Evolutionary conservation across 1,140 invertebrate species (phyloP), one percentile per base, ranked within the genome.

Genomic region (Scylla paramamosain): DNA sequence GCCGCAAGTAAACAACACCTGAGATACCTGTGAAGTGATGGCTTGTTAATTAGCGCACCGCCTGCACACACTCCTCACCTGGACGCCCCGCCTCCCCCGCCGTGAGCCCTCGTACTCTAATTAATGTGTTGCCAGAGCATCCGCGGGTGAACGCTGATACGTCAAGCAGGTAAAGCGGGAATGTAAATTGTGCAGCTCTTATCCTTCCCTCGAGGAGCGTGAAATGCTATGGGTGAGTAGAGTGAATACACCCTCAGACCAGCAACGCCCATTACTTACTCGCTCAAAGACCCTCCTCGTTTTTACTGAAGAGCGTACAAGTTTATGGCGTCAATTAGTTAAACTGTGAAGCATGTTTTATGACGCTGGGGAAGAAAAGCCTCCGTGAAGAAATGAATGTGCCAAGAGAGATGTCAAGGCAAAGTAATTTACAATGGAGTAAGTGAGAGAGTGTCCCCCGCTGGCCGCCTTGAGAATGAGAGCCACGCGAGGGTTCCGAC

Each of bases 181-280:
- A 77, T 77, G 67, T 77, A 77, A 77, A 77, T 77, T 77, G 67
- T n/a, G n/a, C n/a, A 16, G 67, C n/a, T 77, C 67, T 77, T 77
- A 77, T 77, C 67, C 67, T 2, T n/a, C 20, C 20, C 67, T 77
- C 25, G 20, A 25, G 67, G 67, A 25, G 67, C 67, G 20, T 25
- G 67, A 25, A 77, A 77, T 77, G 67, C 67, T 77, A 25, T 25
- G 25, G 67, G 67, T 25, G n/a, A n/a, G 20, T 25, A 77, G 67
- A 25, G 52, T n/a, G 67, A n/a, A 77, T n/a, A 77, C 67, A 77
- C 67, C 67, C 67, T 20, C 25, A 12, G 8, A 77, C 20, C 25
- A 8, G n/a, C 67, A n/a, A 7, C 67, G 20, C 67, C 67, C 67
- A 77, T 77, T 77, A 77, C 16, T 14, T 59, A 59, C 16, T 59